Evolutionary conservation across 92 coral and sea anemone species (phyloP).

Genomic region (Desmophyllum pertusum): DNA sequence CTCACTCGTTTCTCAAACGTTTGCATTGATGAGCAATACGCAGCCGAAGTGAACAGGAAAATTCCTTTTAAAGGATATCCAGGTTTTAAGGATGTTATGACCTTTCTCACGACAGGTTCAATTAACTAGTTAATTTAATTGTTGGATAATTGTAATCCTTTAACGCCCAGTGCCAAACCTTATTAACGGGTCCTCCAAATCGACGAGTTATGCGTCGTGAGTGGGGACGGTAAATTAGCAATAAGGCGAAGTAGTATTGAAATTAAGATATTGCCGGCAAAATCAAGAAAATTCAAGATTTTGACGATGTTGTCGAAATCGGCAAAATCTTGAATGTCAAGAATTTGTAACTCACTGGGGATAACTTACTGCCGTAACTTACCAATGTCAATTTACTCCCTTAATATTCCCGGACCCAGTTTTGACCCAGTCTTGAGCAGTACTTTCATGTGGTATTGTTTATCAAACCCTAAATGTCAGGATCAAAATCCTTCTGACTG

Average conservation of each 20-base stretch:
- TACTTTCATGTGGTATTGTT: no score
- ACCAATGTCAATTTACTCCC: background rate
- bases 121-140: slow-evolving; percentile 21
- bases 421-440: no score
- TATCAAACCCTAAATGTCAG: no score
- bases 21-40: background rate
- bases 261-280: no score
- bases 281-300: no score
- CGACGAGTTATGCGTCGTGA: background rate
- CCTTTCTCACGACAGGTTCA: background rate
- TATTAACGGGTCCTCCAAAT: background rate
- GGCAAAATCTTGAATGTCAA: no score
- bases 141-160: background rate
- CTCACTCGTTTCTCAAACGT: no score
- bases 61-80: background rate
- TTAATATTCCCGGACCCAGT: background rate
- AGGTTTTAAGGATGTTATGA: background rate
- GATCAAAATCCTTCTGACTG: no score
- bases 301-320: no score
- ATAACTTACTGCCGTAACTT: no score
- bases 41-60: background rate
- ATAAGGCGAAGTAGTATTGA: background rate
- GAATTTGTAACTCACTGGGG: no score
- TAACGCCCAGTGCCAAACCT: background rate
- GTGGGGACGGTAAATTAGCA: background rate